Evolutionary conservation across 2,888 invertebrate genomes (phyloP).

Genomic region (Heteromurus nitidus): DNA sequence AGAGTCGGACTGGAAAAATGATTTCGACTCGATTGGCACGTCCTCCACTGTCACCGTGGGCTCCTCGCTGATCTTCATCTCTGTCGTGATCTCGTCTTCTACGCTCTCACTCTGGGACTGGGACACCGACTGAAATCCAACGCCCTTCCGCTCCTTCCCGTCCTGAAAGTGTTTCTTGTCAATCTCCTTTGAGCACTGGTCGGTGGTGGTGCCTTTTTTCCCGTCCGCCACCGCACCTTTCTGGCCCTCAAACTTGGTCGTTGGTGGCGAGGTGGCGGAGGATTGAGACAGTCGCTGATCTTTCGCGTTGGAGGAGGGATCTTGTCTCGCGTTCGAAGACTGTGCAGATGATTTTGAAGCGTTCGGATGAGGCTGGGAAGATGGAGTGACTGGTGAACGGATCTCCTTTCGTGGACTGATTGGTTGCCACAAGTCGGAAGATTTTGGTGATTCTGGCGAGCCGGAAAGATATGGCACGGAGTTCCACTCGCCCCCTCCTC

Average conservation of each 20-base stretch:
- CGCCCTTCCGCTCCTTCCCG: constrained; percentile 30
- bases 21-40: constrained; percentile 83
- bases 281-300: constrained; percentile 16
- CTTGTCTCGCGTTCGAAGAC: not conserved
- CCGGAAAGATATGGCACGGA: constrained; percentile 44
- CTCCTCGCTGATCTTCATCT: constrained; percentile 73
- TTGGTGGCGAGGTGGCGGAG: not conserved
- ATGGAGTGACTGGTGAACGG: constrained; percentile 40
- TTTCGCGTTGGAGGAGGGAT: not conserved
- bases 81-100: constrained; percentile 75
- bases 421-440: constrained; percentile 71
- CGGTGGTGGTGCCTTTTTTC: not conserved
- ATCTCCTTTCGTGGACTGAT: constrained; percentile 63
- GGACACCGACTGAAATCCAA: too few relatives aligned
- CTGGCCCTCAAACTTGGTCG: not conserved
- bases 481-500: constrained; percentile 33
- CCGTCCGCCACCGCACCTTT: not conserved
- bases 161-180: not conserved
- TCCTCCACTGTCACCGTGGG: constrained; percentile 78
- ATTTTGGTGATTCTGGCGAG: constrained; percentile 70
- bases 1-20: constrained; percentile 88
- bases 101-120: constrained; percentile 59
- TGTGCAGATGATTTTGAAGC: not conserved
- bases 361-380: not conserved
- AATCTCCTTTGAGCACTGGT: constrained; percentile 43